Conservation (phyloP, 1,140 invertebrate genomes). For the Chlorops oryzae region DNA sequence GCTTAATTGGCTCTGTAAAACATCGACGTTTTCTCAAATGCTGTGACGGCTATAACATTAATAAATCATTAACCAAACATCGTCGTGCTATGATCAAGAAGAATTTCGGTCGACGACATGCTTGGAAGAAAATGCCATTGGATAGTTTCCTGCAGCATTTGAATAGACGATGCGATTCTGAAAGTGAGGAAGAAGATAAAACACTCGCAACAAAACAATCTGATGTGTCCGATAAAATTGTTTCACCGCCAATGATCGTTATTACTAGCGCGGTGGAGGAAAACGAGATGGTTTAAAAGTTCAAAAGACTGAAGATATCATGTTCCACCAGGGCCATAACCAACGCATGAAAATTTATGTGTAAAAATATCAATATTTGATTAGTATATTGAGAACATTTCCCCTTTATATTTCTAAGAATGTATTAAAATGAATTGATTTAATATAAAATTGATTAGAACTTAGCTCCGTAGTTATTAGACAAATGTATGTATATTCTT, state of each 20-base stretch:
- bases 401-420: too few species aligned
- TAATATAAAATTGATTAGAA: too few species aligned
- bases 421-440: too few species aligned
- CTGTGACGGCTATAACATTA: constrained; percentile 38
- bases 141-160: constrained; percentile 36
- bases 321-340: neutral
- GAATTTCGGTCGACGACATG: constrained; percentile 29
- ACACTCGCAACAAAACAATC: neutral
- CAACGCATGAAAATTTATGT: neutral
- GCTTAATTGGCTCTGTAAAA: constrained; percentile 31
- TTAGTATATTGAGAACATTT: neutral
- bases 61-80: constrained; percentile 34
- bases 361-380: neutral
- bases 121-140: constrained; percentile 35
- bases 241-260: neutral
- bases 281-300: neutral
- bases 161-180: constrained; percentile 37
- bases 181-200: constrained; percentile 24
- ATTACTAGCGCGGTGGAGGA: neutral
- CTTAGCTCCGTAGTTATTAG: too few species aligned
- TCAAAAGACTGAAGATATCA: neutral
- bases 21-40: constrained; percentile 31
- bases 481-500: too few species aligned
- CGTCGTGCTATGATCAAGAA: constrained; percentile 41
- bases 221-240: neutral